These are phyloP conservation scores for Sebastes iracundus DNA, from an alignment of 2,797 vertebrate genomes.

Conservation along the genomic window DNA sequence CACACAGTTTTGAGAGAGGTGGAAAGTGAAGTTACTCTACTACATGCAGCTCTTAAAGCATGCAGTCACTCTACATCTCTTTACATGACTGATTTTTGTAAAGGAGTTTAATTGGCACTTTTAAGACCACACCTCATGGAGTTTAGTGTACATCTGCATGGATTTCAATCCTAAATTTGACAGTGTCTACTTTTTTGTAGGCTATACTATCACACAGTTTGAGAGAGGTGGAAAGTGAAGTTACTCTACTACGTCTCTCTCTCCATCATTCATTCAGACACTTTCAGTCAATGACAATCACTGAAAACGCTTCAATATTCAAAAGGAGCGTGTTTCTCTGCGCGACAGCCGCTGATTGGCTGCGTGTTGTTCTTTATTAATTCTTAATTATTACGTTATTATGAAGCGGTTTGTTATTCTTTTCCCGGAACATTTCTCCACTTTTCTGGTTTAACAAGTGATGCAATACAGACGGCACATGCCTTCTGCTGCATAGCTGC, in stretches of 20 bases:
- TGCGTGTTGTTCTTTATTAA: conserved; percentile 21
- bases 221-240: too few relatives aligned
- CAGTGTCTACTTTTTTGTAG: too few relatives aligned
- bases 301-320: conserved; percentile 23
- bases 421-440: conserved; percentile 13
- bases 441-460: conserved; percentile 42
- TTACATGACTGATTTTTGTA: not conserved
- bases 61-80: not conserved
- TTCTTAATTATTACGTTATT: conserved; percentile 24
- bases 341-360: conserved; percentile 72
- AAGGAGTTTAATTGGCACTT: not conserved
- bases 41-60: not conserved
- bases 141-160: too few relatives aligned
- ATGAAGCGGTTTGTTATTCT: not conserved
- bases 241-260: not conserved
- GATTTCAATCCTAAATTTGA: too few relatives aligned
- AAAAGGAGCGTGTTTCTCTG: conserved; percentile 44
- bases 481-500: conserved; percentile 43
- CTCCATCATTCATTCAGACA: conserved; percentile 42
- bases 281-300: conserved; percentile 12
- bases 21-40: conserved; percentile 10
- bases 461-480: conserved; percentile 17
- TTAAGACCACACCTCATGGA: not conserved
- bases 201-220: too few relatives aligned
- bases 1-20: conserved; percentile 1